Conservation (phyloP, 2,797 vertebrate species). For the Myotis pilosus region DNA sequence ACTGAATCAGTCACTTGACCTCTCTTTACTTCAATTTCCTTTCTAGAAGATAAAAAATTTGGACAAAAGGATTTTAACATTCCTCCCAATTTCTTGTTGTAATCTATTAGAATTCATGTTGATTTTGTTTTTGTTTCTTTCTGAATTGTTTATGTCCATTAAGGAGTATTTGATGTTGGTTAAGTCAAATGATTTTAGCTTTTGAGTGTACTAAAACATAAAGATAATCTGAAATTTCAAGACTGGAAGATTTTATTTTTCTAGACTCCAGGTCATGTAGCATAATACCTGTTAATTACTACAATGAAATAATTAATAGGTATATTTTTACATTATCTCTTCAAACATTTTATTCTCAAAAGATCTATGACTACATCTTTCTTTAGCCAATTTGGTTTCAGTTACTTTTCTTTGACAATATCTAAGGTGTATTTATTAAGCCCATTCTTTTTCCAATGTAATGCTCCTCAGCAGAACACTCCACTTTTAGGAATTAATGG, state of each 20-base stretch:
- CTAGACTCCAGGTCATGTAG: not conserved
- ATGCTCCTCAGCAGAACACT: not conserved
- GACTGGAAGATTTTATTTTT: constrained; percentile 21
- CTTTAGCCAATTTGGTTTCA: constrained; percentile 35
- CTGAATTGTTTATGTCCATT: constrained; percentile 42
- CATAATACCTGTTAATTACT: not conserved
- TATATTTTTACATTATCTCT: constrained; percentile 59
- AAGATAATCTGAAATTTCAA: constrained; percentile 11
- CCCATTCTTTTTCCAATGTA: constrained; percentile 27
- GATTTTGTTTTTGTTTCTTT: constrained; percentile 60
- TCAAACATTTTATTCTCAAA: constrained; percentile 45
- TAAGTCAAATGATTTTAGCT: constrained; percentile 44
- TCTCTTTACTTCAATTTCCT: constrained; percentile 54
- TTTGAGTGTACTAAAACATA: not conserved
- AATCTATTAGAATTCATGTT: constrained; percentile 44
- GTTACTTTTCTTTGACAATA: constrained; percentile 40
- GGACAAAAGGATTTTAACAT: constrained; percentile 40
- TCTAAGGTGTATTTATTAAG: constrained; percentile 57
- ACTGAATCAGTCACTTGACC: not conserved
- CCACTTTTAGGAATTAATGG: constrained; percentile 44
- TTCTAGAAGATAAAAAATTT: constrained; percentile 35
- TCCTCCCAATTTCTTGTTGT: not conserved
- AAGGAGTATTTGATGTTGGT: constrained; percentile 36
- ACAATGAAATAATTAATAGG: not conserved
- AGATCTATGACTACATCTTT: constrained; percentile 53